Evolutionary conservation across 2,113 vertebrate genomes (phyloP).

Genomic region (Phainopepla nitens): DNA sequence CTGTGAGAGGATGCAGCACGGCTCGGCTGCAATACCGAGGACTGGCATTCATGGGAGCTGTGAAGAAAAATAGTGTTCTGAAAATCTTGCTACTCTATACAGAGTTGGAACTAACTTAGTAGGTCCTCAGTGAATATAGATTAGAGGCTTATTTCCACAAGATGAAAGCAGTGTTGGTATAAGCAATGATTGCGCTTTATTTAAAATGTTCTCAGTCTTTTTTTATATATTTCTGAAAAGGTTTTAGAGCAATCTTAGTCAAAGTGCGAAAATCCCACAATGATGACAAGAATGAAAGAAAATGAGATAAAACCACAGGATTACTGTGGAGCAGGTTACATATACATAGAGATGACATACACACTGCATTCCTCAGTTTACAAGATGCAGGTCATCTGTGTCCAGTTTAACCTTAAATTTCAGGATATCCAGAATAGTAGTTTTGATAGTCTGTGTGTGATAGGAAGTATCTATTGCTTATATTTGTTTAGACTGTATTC

Average conservation of each 20-base stretch:
- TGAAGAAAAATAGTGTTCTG: background rate
- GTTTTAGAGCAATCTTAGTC: background rate
- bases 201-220: background rate
- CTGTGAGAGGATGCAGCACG: background rate
- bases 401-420: background rate
- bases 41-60: background rate
- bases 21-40: background rate
- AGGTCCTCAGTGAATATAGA: background rate
- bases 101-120: background rate
- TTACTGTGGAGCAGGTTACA: background rate
- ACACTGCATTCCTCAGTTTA: background rate
- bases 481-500: background rate
- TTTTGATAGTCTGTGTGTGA: background rate
- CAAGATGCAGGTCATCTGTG: background rate
- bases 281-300: background rate
- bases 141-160: background rate
- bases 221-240: background rate
- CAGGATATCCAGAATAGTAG: background rate
- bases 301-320: background rate
- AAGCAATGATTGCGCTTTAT: background rate
- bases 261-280: background rate
- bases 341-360: background rate
- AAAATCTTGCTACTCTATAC: background rate
- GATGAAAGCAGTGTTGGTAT: background rate
- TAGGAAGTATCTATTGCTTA: background rate